Conservation (phyloP, 2,797 vertebrate species). For the Gambusia yucatana region DNA sequence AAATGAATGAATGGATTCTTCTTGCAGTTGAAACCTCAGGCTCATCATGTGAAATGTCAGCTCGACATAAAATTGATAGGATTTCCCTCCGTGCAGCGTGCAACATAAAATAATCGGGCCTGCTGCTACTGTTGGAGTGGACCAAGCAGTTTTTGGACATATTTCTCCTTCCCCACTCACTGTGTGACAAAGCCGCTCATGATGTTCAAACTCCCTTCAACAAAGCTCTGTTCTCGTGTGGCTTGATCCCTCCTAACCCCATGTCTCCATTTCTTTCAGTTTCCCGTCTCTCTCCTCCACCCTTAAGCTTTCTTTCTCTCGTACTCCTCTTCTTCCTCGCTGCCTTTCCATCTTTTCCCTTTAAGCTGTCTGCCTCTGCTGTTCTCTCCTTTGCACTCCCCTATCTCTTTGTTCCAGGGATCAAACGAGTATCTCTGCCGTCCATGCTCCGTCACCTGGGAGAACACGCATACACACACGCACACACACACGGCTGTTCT, state of each 20-base stretch:
- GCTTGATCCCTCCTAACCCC: conserved; percentile 63
- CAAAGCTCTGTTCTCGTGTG: conserved; percentile 64
- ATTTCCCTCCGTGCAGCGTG: background rate
- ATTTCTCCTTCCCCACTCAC: conserved; percentile 40
- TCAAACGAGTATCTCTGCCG: conserved; percentile 79
- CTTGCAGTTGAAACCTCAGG: background rate
- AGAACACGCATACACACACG: conserved; percentile 45
- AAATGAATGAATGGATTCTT: background rate
- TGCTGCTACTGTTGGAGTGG: conserved; percentile 8
- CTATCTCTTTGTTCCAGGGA: conserved; percentile 75
- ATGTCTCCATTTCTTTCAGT: conserved; percentile 26
- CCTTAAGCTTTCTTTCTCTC: conserved; percentile 49
- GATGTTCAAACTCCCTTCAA: conserved; percentile 79
- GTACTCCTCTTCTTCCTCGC: conserved; percentile 24
- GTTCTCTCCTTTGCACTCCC: conserved; percentile 71
- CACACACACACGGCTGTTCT: conserved; percentile 26
- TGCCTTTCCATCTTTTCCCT: conserved; percentile 33
- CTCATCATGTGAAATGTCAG: background rate
- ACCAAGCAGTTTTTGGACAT: conserved; percentile 45
- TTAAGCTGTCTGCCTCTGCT: conserved; percentile 48
- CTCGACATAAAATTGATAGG: conserved; percentile 2
- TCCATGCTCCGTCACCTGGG: conserved; percentile 69
- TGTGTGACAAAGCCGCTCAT: conserved; percentile 75
- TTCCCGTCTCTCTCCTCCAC: conserved; percentile 31
- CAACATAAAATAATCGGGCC: conserved; percentile 1